Evolutionary conservation across 2,113 vertebrate species (phyloP), one percentile per base, ranked within the genome.

Genomic region (Meleagris gallopavo): DNA sequence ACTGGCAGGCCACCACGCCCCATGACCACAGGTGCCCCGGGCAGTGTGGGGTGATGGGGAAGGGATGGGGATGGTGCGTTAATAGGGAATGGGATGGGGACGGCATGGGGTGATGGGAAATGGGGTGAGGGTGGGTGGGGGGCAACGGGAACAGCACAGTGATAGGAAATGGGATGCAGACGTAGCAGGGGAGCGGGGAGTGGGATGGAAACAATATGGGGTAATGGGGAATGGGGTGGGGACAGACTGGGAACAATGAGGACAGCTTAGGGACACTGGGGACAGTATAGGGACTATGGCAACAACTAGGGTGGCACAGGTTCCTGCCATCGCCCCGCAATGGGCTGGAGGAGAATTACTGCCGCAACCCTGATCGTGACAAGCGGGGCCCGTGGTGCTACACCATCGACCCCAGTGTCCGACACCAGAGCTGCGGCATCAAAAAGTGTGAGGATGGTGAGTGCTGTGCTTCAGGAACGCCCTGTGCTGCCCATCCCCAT

Each of bases 351-450:
- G 93, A 98, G 79, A 99, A 99, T 94, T 99, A 98, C 97, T 99
- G 99, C 96, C 98, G 99, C 74, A 99, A 99, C 84, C 99, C 99
- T 0, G 99, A 99, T 20, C 94, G 65, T 12, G 99, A 99, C 94
- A 95, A 97, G 1, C 97, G 98, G 22, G 99, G 99, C 32, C 99
- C 99, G 0, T 99, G 99, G 99, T 99, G 99, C 90, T 99, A 99
- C 96, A 99, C 99, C 0, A 93, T 95, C 0, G 98, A 99, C 93
- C 98, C 98, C 2, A 95, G 97, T 3, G 58, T 98, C 70, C 98
- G 99, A 52, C 98, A 98, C 60, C 98, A 99, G 96, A 98, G 97
- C 95, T 99, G 99, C 0, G 98, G 98, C 85, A 99, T 99, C 94
- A 98, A 98, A 66, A 98, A 98, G 89, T 99, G 99, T 58, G 98